These are phyloP conservation scores for Drosophila nr. perissopoda DNA, from an alignment of 2,888 invertebrate genomes.

Conservation along the genomic window DNA sequence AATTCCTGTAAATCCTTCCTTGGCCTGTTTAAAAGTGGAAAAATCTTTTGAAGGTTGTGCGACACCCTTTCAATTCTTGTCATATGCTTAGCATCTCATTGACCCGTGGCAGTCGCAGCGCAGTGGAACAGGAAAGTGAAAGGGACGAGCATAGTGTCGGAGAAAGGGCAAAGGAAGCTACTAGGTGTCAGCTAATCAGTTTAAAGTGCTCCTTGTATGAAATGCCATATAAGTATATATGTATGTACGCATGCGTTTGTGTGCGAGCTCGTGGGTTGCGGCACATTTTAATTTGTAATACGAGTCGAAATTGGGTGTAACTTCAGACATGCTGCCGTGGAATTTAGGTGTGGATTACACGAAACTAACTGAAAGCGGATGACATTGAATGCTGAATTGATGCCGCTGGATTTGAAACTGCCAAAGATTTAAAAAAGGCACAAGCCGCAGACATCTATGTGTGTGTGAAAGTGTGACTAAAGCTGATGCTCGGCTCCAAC, in stretches of 20 bases:
- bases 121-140: slow-evolving; percentile 31
- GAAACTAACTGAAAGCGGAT: slow-evolving; percentile 39
- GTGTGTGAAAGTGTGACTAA: slow-evolving; percentile 65
- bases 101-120: slow-evolving; percentile 66
- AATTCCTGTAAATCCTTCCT: slow-evolving; percentile 65
- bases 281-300: slow-evolving; percentile 82
- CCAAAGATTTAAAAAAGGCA: slow-evolving; percentile 12
- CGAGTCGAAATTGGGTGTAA: slow-evolving; percentile 80
- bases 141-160: background rate
- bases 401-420: slow-evolving; percentile 25
- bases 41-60: slow-evolving; percentile 65
- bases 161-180: background rate
- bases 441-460: slow-evolving; percentile 46
- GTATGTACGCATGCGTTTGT: background rate
- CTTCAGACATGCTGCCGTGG: slow-evolving; percentile 74
- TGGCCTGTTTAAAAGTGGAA: slow-evolving; percentile 68
- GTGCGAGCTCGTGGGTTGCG: slow-evolving; percentile 55
- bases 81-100: slow-evolving; percentile 78
- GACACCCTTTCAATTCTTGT: slow-evolving; percentile 70
- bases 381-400: slow-evolving; percentile 14
- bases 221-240: background rate
- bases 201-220: slow-evolving; percentile 48
- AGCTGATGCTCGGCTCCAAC: slow-evolving; percentile 12
- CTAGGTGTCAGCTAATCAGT: slow-evolving; percentile 69
- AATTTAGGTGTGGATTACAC: slow-evolving; percentile 74